Evolutionary conservation across 2,888 invertebrate genomes (phyloP).

Genomic region (Polyploca ridens): DNA sequence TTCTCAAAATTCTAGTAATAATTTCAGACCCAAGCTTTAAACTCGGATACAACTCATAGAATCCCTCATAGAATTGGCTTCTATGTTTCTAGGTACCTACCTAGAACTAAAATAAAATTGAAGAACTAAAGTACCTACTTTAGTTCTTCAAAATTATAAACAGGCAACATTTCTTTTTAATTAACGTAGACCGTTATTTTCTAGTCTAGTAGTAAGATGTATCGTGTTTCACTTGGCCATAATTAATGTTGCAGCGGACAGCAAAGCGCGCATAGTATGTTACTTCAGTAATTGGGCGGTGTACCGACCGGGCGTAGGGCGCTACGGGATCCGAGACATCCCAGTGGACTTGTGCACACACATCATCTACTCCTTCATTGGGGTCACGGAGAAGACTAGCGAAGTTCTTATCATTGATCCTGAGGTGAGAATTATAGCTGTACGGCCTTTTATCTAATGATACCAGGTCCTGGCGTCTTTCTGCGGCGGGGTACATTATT

Average conservation of each 20-base stretch:
- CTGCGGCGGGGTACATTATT: too few species aligned
- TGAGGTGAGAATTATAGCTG: constrained; percentile 78
- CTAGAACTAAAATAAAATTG: too few species aligned
- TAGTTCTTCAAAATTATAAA: too few species aligned
- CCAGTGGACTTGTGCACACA: constrained; percentile 94
- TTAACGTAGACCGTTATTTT: too few species aligned
- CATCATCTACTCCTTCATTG: constrained; percentile 94
- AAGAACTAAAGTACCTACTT: too few species aligned
- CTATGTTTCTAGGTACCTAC: too few species aligned
- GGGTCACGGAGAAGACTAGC: constrained; percentile 91
- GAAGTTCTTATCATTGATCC: constrained; percentile 92
- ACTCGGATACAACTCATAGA: background rate
- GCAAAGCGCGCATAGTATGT: constrained; percentile 83
- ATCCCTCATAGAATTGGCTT: too few species aligned
- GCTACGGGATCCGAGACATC: constrained; percentile 93
- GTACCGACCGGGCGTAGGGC: constrained; percentile 92
- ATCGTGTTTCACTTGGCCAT: background rate
- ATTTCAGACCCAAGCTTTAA: background rate
- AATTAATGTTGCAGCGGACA: constrained; percentile 56
- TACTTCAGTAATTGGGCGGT: constrained; percentile 94
- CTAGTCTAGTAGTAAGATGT: background rate
- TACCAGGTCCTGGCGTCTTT: too few species aligned
- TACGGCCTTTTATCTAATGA: too few species aligned
- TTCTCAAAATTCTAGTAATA: background rate
- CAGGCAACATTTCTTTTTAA: too few species aligned